Conservation (phyloP, 2,113 vertebrate genomes). For the Marmota monax region DNA sequence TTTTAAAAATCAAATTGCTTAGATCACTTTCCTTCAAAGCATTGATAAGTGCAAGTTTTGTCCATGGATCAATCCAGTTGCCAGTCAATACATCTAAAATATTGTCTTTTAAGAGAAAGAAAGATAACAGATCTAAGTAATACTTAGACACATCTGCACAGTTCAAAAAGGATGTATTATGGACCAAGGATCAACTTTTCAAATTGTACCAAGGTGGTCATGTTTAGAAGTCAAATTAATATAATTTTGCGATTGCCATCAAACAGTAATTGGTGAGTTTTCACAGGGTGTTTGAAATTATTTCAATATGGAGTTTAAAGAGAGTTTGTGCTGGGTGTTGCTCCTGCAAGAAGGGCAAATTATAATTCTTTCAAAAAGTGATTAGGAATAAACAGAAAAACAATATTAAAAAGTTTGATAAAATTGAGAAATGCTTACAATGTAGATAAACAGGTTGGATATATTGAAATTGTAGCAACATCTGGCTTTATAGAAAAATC, state of each 20-base stretch:
- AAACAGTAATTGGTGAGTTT: neutral
- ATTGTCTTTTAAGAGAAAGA: conserved; percentile 88
- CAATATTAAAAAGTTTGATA: neutral
- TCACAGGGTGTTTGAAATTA: neutral
- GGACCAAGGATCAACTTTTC: neutral
- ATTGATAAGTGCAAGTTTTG: conserved; percentile 87
- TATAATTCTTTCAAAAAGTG: neutral
- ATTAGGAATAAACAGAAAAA: neutral
- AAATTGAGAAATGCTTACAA: neutral
- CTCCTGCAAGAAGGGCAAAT: neutral
- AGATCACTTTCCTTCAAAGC: conserved; percentile 91
- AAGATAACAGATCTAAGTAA: neutral
- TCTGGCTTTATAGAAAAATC: neutral
- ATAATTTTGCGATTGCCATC: neutral
- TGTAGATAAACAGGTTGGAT: neutral
- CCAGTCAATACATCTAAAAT: conserved; percentile 89
- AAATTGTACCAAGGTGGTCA: rapidly evolving
- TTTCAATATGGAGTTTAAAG: neutral
- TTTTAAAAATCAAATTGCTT: conserved; percentile 78
- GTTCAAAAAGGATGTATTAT: too few relatives aligned
- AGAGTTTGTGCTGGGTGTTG: neutral
- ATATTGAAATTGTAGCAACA: neutral
- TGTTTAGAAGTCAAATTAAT: neutral
- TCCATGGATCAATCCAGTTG: conserved; percentile 71
- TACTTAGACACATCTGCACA: neutral